phyloP scores from a whole-genome alignment of 1,140 invertebrate species.

The Penaeus chinensis region DNA sequence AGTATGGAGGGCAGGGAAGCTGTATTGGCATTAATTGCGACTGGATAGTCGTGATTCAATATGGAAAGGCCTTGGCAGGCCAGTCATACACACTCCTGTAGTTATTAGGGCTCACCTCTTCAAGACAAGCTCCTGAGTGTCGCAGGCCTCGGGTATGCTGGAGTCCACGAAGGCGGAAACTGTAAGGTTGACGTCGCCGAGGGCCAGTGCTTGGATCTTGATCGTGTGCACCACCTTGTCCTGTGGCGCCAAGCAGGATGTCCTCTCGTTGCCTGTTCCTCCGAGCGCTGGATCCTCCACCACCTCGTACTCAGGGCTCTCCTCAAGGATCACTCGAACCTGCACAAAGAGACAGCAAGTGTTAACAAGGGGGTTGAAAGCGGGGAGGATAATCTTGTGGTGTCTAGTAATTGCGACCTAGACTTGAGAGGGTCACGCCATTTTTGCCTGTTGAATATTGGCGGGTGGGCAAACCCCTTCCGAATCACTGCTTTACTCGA shows the following conservation, averaged over 20 bases:
- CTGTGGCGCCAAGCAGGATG: conserved; percentile 39
- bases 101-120: conserved; percentile 63
- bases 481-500: too few relatives aligned
- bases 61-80: too few relatives aligned
- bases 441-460: background rate
- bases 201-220: conserved; percentile 6
- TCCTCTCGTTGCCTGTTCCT: conserved; percentile 5
- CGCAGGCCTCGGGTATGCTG: background rate
- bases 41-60: too few relatives aligned
- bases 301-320: conserved; percentile 41
- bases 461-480: too few relatives aligned
- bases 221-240: conserved; percentile 45
- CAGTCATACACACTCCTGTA: too few relatives aligned
- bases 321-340: conserved; percentile 63
- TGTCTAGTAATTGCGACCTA: too few relatives aligned
- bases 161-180: conserved; percentile 32
- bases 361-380: too few relatives aligned
- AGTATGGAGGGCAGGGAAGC: too few relatives aligned
- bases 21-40: too few relatives aligned
- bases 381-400: too few relatives aligned
- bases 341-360: background rate
- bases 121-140: conserved; percentile 38
- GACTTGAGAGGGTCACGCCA: too few relatives aligned
- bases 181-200: conserved; percentile 36
- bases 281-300: background rate